A percentile compares a stretch with the other conserved stretches of the same genome.
Evolutionary conservation across 2,888 invertebrate species (phyloP).

Genomic region (Aphodius granarius): DNA sequence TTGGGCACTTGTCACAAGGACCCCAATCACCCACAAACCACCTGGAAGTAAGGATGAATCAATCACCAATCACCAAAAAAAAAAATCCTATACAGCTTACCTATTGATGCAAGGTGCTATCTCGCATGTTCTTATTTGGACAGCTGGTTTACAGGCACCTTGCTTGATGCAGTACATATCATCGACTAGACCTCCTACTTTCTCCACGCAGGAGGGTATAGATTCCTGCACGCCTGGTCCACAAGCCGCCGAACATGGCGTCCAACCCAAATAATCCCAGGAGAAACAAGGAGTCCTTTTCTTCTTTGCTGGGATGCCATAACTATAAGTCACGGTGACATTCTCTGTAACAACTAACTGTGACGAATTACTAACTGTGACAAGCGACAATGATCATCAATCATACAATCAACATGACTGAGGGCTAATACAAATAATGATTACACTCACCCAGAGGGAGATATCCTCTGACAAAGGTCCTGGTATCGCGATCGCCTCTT

Average conservation of each 20-base stretch:
- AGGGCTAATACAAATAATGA: not conserved
- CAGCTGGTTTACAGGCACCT: slow-evolving; percentile 23
- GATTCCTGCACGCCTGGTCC: slow-evolving; percentile 55
- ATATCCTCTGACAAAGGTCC: slow-evolving; percentile 57
- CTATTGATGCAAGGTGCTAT: slow-evolving; percentile 37
- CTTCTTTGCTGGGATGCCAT: slow-evolving; percentile 27
- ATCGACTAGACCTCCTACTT: slow-evolving; percentile 37
- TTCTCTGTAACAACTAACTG: slow-evolving; percentile 35
- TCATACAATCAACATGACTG: not conserved
- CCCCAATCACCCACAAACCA: slow-evolving; percentile 51
- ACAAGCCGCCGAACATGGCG: slow-evolving; percentile 58
- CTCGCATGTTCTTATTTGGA: slow-evolving; percentile 36
- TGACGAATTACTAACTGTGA: too few relatives aligned
- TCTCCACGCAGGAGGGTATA: slow-evolving; percentile 37
- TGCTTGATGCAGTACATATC: slow-evolving; percentile 33
- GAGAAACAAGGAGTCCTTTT: slow-evolving; percentile 52
- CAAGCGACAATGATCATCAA: too few relatives aligned
- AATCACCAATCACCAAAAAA: not conserved
- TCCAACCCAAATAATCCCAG: slow-evolving; percentile 59
- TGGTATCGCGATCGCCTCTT: slow-evolving; percentile 53
- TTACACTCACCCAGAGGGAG: slow-evolving; percentile 52
- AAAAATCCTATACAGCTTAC: slow-evolving; percentile 25
- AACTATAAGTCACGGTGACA: slow-evolving; percentile 36
- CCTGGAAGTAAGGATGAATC: slow-evolving; percentile 30
- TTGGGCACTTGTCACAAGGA: slow-evolving; percentile 43